Evolutionary conservation across 1,140 invertebrate genomes (phyloP).

Genomic region (Aphelenchoides fujianensis): DNA sequence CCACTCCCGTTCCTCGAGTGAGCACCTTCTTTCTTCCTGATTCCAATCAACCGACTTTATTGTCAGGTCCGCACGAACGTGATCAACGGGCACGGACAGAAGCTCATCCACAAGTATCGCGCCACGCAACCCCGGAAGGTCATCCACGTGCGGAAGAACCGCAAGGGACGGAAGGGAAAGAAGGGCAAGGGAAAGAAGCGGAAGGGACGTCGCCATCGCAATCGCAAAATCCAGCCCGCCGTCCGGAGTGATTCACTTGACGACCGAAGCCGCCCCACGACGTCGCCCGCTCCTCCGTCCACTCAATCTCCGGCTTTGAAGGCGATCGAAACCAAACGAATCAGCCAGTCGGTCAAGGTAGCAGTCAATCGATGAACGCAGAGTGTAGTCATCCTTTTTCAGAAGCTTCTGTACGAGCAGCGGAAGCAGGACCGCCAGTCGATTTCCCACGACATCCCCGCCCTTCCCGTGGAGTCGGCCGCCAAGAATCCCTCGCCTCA

Average conservation of each 20-base stretch:
- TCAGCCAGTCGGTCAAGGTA: too few relatives aligned
- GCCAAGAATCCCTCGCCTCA: neutral
- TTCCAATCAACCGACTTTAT: neutral
- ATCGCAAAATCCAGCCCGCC: neutral
- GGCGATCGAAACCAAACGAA: neutral
- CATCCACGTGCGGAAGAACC: neutral
- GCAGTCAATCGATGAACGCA: too few relatives aligned
- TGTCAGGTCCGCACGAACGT: neutral
- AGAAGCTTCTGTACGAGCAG: neutral
- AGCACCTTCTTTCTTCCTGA: neutral
- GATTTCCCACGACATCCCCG: neutral
- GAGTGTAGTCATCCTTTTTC: too few relatives aligned
- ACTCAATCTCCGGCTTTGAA: neutral
- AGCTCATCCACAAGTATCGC: neutral
- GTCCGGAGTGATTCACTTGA: too few relatives aligned
- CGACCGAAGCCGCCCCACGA: neutral
- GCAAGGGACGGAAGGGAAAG: neutral
- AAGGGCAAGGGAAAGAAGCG: neutral
- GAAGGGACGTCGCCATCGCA: neutral
- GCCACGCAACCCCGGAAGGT: neutral
- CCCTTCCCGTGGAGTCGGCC: neutral
- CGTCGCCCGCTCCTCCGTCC: neutral
- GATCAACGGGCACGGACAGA: neutral
- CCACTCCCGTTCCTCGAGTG: neutral
- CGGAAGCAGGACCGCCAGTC: neutral